phyloP scores from a whole-genome alignment of 2,797 vertebrate species.

The Hippocampus kuda region DNA sequence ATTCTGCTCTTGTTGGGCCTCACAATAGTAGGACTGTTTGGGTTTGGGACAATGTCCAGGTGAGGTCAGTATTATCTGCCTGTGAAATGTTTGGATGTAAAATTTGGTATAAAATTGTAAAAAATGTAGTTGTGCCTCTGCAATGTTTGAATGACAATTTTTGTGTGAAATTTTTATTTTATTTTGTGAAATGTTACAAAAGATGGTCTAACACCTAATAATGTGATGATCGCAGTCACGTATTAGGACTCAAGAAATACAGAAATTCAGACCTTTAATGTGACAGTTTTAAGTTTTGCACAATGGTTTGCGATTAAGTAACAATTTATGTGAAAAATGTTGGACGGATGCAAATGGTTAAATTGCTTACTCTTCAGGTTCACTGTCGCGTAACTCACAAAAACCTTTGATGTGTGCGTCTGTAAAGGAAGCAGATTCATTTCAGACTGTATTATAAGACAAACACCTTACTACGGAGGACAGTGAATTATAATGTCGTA shows the following conservation, averaged over 20 bases:
- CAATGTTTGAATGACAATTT: not conserved
- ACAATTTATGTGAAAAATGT: not conserved
- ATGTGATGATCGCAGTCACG: not conserved
- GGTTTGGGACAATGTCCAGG: conserved; percentile 8
- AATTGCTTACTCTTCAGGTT: conserved; percentile 82
- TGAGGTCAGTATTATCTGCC: conserved; percentile 7
- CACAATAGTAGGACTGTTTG: conserved; percentile 8
- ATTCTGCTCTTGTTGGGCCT: conserved; percentile 8
- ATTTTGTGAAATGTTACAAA: not conserved
- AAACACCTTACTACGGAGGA: not conserved
- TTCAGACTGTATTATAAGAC: not conserved
- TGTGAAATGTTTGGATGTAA: not conserved
- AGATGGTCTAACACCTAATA: not conserved
- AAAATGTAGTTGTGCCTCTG: not conserved
- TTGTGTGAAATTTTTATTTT: not conserved
- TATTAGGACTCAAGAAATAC: not conserved
- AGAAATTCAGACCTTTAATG: not conserved
- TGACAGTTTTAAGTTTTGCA: not conserved
- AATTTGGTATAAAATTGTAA: not conserved
- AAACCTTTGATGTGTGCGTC: conserved; percentile 89
- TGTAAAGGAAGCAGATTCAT: conserved; percentile 36
- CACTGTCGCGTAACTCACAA: conserved; percentile 86
- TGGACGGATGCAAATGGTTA: not conserved
- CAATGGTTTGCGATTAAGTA: no score
- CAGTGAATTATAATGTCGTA: not conserved